Conservation (phyloP, 2,113 vertebrate species). For the Chrysochloris asiatica region DNA sequence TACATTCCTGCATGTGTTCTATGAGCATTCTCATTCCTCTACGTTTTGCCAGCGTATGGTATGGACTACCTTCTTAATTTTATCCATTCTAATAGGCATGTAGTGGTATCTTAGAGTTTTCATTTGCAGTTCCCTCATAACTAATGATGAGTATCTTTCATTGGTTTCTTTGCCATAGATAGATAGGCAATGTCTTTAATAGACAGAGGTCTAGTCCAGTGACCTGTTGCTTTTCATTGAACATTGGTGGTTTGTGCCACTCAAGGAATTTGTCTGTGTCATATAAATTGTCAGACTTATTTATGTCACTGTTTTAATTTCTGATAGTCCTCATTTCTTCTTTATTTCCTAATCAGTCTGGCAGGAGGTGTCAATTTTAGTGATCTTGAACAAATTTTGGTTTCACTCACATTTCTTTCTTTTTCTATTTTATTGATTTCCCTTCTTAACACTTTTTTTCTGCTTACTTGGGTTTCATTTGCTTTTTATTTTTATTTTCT, state of each 20-base stretch:
- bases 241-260: not conserved
- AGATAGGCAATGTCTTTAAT: not conserved
- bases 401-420: not conserved
- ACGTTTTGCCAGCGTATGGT: not conserved
- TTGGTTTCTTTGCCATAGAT: not conserved
- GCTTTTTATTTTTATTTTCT: no score
- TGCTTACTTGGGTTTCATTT: no score
- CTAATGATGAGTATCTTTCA: not conserved
- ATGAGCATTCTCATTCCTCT: not conserved
- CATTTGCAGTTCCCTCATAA: not conserved
- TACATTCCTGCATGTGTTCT: not conserved
- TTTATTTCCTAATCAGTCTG: not conserved
- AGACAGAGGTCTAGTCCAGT: not conserved
- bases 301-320: not conserved
- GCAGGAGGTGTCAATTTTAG: not conserved
- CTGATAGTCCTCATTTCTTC: not conserved
- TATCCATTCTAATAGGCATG: not conserved
- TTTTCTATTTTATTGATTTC: no score
- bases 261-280: not conserved
- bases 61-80: not conserved
- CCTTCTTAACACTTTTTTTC: no score
- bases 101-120: not conserved
- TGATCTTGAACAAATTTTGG: not conserved
- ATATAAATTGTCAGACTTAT: not conserved
- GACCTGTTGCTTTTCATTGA: not conserved